Conservation (phyloP, 1,140 invertebrate genomes). For the Condylostylus longicornis region DNA sequence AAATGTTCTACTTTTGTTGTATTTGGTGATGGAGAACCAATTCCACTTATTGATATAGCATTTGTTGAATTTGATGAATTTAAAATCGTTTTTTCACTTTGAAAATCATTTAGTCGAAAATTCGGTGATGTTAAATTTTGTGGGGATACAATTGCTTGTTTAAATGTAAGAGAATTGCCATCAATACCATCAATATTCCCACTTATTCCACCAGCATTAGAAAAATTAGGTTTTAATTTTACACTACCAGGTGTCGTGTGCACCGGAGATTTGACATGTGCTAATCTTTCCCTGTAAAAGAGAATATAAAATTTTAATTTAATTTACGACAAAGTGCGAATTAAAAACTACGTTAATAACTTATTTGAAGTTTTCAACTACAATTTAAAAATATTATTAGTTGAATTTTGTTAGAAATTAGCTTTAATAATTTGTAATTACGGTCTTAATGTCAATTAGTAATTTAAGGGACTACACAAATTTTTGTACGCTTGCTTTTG, state of each 20-base stretch:
- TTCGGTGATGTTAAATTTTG: conserved; percentile 16
- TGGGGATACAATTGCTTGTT: conserved; percentile 28
- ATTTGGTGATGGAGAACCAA: conserved; percentile 7
- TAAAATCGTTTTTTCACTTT: conserved; percentile 1
- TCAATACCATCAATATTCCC: neutral
- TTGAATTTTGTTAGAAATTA: too few species aligned
- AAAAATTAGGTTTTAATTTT: neutral
- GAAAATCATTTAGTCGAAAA: neutral
- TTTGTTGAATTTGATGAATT: conserved; percentile 4
- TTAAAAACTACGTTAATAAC: too few species aligned
- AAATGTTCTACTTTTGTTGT: conserved; percentile 2
- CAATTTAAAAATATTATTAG: too few species aligned
- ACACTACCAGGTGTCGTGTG: too few species aligned
- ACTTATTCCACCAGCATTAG: neutral
- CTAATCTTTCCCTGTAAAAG: conserved; percentile 20
- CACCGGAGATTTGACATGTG: conserved; percentile 16
- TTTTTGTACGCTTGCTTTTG: too few species aligned
- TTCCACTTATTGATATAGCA: conserved; percentile 11
- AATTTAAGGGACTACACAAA: too few species aligned
- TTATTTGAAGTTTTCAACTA: too few species aligned
- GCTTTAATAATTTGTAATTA: too few species aligned
- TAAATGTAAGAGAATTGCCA: conserved; percentile 24
- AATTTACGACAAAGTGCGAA: neutral
- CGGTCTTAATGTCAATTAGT: too few species aligned
- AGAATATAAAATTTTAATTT: conserved; percentile 2